These are phyloP conservation scores for Chlorops oryzae DNA, from an alignment of 1,140 invertebrate genomes.

Conservation along the genomic window DNA sequence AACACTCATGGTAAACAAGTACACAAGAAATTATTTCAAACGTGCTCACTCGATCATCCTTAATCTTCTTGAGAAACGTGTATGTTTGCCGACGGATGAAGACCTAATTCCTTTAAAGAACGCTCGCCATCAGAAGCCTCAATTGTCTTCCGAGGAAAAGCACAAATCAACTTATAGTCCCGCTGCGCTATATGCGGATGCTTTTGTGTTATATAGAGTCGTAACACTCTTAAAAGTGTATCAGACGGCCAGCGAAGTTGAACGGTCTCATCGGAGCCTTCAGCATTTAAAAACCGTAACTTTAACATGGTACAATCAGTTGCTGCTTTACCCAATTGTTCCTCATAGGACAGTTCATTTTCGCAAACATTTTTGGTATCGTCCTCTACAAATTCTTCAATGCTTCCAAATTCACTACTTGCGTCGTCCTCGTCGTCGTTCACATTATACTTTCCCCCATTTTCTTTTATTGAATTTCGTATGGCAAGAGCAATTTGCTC, in stretches of 20 bases:
- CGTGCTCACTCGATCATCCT: too few relatives aligned
- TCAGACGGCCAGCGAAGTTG: constrained; percentile 44
- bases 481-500: constrained; percentile 43
- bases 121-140: constrained; percentile 30
- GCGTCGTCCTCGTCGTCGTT: constrained; percentile 10
- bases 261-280: constrained; percentile 36
- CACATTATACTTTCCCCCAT: constrained; percentile 14
- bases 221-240: constrained; percentile 33
- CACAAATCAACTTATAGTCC: constrained; percentile 43
- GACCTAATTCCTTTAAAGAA: constrained; percentile 36
- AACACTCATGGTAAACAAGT: too few relatives aligned
- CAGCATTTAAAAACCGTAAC: constrained; percentile 32
- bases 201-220: constrained; percentile 36
- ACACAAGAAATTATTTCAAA: too few relatives aligned
- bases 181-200: constrained; percentile 39
- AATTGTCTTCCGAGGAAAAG: constrained; percentile 40
- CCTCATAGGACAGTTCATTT: constrained; percentile 29
- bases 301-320: constrained; percentile 34
- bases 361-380: constrained; percentile 24
- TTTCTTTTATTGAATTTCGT: constrained; percentile 44
- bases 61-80: constrained; percentile 44
- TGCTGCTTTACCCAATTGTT: constrained; percentile 26
- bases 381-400: constrained; percentile 36
- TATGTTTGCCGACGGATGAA: constrained; percentile 44
- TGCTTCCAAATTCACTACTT: constrained; percentile 31